These are phyloP conservation scores for Seriola dumerili DNA, from an alignment of 2,113 vertebrate species.

Conservation along the genomic window DNA sequence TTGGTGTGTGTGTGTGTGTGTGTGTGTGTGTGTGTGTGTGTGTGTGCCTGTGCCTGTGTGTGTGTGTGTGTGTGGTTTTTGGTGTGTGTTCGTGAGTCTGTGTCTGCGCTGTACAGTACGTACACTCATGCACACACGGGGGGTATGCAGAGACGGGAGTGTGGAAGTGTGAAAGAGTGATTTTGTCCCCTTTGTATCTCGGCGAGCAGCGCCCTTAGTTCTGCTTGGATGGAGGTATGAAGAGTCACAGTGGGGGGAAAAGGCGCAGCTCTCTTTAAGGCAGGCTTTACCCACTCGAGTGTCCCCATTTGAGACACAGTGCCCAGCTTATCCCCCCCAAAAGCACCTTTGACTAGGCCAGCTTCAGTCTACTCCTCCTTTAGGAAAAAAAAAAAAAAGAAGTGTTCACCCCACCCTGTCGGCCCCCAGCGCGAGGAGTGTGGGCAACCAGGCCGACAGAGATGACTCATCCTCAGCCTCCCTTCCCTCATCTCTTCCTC, in stretches of 20 bases:
- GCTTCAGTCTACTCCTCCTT: conserved; percentile 19
- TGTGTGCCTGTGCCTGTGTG: conserved; percentile 6
- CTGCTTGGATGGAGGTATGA: conserved; percentile 74
- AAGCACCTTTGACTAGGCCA: conserved; percentile 73
- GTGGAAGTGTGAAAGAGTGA: conserved; percentile 68
- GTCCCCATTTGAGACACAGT: conserved; percentile 78
- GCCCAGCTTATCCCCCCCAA: conserved; percentile 71
- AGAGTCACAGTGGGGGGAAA: conserved; percentile 68
- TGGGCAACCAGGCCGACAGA: conserved; percentile 59
- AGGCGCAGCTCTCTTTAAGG: conserved; percentile 63
- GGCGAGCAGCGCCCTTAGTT: conserved; percentile 75
- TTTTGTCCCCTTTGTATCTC: conserved; percentile 73
- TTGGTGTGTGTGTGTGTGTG: too few relatives aligned
- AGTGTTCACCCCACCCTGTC: conserved; percentile 34
- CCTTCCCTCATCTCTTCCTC: background rate
- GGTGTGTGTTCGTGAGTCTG: conserved; percentile 30
- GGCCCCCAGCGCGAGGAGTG: conserved; percentile 40
- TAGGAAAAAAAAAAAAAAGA: background rate
- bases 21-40: conserved; percentile 36
- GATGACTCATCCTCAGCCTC: conserved; percentile 74
- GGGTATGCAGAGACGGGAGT: conserved; percentile 62
- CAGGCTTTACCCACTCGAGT: conserved; percentile 80
- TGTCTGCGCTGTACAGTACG: conserved; percentile 42
- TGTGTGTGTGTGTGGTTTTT: background rate
- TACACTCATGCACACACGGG: conserved; percentile 20